Evolutionary conservation across 1,140 invertebrate species (phyloP).

Genomic region (Epicauta chinensis): DNA sequence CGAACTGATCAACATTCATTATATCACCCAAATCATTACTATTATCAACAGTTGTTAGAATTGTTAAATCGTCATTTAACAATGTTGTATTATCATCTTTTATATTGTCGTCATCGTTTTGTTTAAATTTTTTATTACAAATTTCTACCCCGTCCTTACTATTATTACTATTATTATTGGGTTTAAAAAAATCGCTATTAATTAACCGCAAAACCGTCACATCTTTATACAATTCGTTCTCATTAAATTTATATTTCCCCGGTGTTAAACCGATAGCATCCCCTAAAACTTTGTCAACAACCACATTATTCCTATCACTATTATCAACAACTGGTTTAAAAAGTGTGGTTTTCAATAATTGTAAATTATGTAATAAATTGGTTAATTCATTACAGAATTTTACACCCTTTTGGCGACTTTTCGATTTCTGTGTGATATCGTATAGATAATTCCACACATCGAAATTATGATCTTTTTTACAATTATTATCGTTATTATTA

Average conservation of each 20-base stretch:
- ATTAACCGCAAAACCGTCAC: conserved; percentile 29
- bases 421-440: conserved; percentile 31
- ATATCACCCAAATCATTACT: conserved; percentile 31
- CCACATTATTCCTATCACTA: conserved; percentile 25
- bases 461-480: conserved; percentile 18
- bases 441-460: conserved; percentile 38
- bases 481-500: conserved; percentile 6
- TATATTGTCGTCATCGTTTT: too few species aligned
- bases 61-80: conserved; percentile 32
- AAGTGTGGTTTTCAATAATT: conserved; percentile 30
- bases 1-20: conserved; percentile 41
- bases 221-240: conserved; percentile 36
- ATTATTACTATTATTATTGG: conserved; percentile 11
- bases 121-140: conserved; percentile 2
- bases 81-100: conserved; percentile 23
- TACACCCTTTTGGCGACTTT: conserved; percentile 25
- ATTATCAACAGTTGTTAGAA: conserved; percentile 25
- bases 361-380: conserved; percentile 32
- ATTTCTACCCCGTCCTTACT: neutral
- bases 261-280: conserved; percentile 28
- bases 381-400: conserved; percentile 39
- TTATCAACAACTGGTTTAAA: conserved; percentile 30
- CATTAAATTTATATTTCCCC: conserved; percentile 37
- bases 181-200: conserved; percentile 30
- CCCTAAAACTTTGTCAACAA: conserved; percentile 30